phyloP scores from a whole-genome alignment of 2,113 vertebrate species.

The Spheniscus mendiculus region DNA sequence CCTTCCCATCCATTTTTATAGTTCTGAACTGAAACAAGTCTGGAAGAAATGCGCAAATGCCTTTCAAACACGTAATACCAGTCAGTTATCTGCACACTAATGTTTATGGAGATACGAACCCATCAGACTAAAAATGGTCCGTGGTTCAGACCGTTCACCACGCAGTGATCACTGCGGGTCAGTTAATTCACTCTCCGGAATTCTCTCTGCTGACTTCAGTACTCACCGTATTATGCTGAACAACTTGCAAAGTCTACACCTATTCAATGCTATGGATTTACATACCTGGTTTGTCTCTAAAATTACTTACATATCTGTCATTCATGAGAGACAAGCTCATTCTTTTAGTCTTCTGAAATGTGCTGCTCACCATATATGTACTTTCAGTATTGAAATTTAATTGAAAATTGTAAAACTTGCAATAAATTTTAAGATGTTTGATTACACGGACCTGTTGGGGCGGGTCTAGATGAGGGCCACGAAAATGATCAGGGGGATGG shows the following conservation, averaged over 20 bases:
- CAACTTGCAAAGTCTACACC: neutral
- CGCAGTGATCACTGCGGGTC: neutral
- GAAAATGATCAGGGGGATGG: no score
- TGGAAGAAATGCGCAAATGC: neutral
- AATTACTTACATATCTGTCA: neutral
- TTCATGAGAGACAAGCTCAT: neutral
- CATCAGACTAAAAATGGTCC: neutral
- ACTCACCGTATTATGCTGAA: neutral
- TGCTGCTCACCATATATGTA: neutral
- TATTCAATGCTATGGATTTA: neutral
- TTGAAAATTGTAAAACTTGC: neutral
- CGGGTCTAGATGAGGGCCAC: no score
- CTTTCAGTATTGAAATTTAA: neutral
- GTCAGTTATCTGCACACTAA: neutral
- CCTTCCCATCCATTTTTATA: neutral
- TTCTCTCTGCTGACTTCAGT: neutral
- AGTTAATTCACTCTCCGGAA: neutral
- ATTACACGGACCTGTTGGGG: neutral
- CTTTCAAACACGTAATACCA: neutral
- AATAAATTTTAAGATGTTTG: neutral
- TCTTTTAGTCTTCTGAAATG: neutral
- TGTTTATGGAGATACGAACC: neutral
- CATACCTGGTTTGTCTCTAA: neutral
- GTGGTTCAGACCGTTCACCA: neutral
- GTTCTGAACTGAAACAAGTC: neutral